Evolutionary conservation across 2,113 vertebrate species (phyloP).

Genomic region (Mesoclemmys tuberculata): DNA sequence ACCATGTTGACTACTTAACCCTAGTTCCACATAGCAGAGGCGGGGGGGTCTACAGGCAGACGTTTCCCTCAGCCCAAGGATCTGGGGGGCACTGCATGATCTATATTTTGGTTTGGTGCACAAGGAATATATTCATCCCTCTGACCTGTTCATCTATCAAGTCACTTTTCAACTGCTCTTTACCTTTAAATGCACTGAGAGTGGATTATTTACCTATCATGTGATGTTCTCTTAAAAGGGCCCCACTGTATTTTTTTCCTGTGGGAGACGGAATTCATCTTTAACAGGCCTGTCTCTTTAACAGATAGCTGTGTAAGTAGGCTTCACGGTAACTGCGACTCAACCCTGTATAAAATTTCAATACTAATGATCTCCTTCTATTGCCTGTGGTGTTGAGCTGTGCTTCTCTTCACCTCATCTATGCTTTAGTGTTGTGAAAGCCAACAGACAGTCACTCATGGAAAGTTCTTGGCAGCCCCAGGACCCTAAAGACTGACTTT

Average conservation of each 20-base stretch:
- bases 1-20: not conserved
- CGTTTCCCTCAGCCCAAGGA: not conserved
- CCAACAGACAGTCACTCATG: not conserved
- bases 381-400: not conserved
- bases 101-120: not conserved
- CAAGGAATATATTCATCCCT: not conserved
- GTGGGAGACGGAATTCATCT: accelerated
- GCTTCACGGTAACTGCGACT: not conserved
- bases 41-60: not conserved
- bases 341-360: accelerated
- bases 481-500: constrained; percentile 1
- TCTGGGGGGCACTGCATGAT: no score
- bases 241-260: not conserved
- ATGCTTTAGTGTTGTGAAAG: not conserved
- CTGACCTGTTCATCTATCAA: not conserved
- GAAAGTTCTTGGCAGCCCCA: not conserved
- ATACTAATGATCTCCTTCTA: not conserved
- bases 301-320: accelerated
- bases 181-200: not conserved
- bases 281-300: not conserved
- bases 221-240: accelerated
- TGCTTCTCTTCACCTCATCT: not conserved
- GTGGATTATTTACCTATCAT: not conserved
- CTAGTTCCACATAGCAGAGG: not conserved
- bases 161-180: not conserved